A percentile compares a stretch with the other conserved stretches of the same genome.
These are phyloP conservation scores for Neotragus moschatus DNA, from an alignment of 2,113 vertebrate genomes.

Conservation along the genomic window DNA sequence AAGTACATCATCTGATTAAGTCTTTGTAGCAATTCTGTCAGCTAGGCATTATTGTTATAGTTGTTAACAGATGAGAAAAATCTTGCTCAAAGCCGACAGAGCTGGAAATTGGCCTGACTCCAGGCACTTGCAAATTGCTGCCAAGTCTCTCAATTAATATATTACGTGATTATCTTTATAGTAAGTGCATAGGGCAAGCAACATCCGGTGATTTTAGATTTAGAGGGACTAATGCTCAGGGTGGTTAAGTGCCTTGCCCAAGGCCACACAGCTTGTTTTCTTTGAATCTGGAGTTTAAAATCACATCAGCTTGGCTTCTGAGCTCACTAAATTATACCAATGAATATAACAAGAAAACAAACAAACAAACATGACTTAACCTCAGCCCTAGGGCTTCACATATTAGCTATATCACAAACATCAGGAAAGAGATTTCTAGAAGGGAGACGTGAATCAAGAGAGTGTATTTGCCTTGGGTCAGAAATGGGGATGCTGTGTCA, in stretches of 20 bases:
- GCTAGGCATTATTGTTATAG: not conserved
- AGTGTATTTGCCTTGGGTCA: not conserved
- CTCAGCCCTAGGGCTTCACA: not conserved
- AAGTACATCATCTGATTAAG: not conserved
- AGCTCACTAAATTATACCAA: not conserved
- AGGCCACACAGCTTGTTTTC: not conserved
- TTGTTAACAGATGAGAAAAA: not conserved
- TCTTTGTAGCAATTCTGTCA: not conserved
- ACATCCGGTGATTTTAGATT: not conserved
- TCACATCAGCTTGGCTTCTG: not conserved
- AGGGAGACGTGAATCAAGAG: not conserved
- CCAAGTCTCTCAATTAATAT: not conserved
- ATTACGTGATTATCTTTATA: not conserved
- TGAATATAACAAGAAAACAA: not conserved
- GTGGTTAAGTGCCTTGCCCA: not conserved
- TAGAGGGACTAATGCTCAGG: not conserved
- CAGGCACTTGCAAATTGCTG: not conserved
- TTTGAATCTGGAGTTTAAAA: not conserved
- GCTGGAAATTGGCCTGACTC: not conserved
- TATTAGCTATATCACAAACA: not conserved
- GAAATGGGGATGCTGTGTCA: not conserved
- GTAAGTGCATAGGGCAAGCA: not conserved
- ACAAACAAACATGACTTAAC: not conserved
- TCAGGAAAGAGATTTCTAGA: not conserved
- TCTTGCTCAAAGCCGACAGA: not conserved